phyloP scores from a whole-genome alignment of 2,888 invertebrate genomes.

The Lampropteryx suffumata region DNA sequence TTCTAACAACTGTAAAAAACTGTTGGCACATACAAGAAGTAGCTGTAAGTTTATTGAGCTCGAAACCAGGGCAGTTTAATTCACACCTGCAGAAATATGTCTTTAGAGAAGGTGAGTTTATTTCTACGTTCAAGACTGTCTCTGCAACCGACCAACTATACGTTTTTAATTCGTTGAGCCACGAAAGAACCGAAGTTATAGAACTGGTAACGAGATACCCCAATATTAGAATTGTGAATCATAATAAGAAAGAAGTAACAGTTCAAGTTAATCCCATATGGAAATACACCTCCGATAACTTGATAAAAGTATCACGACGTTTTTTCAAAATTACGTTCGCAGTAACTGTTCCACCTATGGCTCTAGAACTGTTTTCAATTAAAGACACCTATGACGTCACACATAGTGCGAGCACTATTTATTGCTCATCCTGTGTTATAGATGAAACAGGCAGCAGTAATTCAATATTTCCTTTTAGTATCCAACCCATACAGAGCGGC shows the following conservation, averaged over 20 bases:
- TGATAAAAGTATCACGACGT: slow-evolving; percentile 57
- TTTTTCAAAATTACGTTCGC: slow-evolving; percentile 88
- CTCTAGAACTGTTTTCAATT: slow-evolving; percentile 86
- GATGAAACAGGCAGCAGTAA: slow-evolving; percentile 44
- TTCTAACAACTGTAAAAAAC: slow-evolving; percentile 57
- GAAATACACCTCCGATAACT: slow-evolving; percentile 56
- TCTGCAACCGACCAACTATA: slow-evolving; percentile 85
- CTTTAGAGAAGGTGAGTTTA: slow-evolving; percentile 67
- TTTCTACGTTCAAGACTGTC: slow-evolving; percentile 71
- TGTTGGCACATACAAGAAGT: slow-evolving; percentile 73
- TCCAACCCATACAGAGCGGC: slow-evolving; percentile 88
- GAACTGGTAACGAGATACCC: slow-evolving; percentile 87
- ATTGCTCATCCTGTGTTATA: slow-evolving; percentile 55
- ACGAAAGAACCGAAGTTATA: slow-evolving; percentile 90
- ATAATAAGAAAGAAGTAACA: slow-evolving; percentile 80
- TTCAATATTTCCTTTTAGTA: slow-evolving; percentile 53
- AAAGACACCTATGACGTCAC: slow-evolving; percentile 56
- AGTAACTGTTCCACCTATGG: slow-evolving; percentile 89
- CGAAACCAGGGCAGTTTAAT: slow-evolving; percentile 88
- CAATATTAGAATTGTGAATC: slow-evolving; percentile 88
- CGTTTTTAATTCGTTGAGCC: slow-evolving; percentile 92
- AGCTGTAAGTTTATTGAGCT: slow-evolving; percentile 81
- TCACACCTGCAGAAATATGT: slow-evolving; percentile 76
- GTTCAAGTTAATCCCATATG: slow-evolving; percentile 71
- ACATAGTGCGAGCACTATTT: slow-evolving; percentile 61